These are phyloP conservation scores for Euclidia mi DNA, from an alignment of 2,888 invertebrate genomes.

Conservation along the genomic window DNA sequence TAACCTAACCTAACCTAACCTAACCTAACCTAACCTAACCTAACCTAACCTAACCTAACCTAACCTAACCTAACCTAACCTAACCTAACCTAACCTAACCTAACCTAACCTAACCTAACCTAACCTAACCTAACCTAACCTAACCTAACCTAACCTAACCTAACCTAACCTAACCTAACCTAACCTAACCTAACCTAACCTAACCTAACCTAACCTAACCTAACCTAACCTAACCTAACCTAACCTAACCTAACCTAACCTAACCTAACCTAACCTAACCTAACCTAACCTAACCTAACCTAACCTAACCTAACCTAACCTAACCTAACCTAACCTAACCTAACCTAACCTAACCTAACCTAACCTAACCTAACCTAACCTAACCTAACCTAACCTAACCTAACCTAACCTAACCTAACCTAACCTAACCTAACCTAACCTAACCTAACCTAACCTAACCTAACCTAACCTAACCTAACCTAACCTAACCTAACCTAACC, in stretches of 20 bases:
- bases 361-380: slow-evolving; percentile 32
- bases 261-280: slow-evolving; percentile 29
- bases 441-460: slow-evolving; percentile 31
- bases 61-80: slow-evolving; percentile 6
- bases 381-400: slow-evolving; percentile 27
- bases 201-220: slow-evolving; percentile 27
- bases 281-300: slow-evolving; percentile 30
- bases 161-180: slow-evolving; percentile 20
- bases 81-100: slow-evolving; percentile 6
- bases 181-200: slow-evolving; percentile 33
- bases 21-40: slow-evolving; percentile 6
- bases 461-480: slow-evolving; percentile 28
- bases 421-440: slow-evolving; percentile 36
- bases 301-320: slow-evolving; percentile 33
- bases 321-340: slow-evolving; percentile 32
- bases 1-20: slow-evolving; percentile 10
- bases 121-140: slow-evolving; percentile 6
- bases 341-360: slow-evolving; percentile 32
- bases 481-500: slow-evolving; percentile 29
- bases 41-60: slow-evolving; percentile 6
- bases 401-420: slow-evolving; percentile 21
- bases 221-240: slow-evolving; percentile 27
- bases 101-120: slow-evolving; percentile 6
- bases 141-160: slow-evolving; percentile 9
- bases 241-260: slow-evolving; percentile 28